Conservation (phyloP, 1,140 invertebrate genomes). For the Temnothorax nylanderi region DNA sequence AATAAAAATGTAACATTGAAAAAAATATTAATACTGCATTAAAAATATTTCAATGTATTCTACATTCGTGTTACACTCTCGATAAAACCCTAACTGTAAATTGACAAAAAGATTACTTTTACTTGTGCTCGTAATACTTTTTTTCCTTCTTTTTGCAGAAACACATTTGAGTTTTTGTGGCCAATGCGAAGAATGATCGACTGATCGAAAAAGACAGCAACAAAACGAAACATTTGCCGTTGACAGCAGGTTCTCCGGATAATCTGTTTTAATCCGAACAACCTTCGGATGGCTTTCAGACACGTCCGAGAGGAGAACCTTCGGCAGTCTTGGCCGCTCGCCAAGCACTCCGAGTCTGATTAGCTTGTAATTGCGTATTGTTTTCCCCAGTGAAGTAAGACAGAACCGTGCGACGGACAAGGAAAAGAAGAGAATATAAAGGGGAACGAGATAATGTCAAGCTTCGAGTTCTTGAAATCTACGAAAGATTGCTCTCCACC, state of each 20-base stretch:
- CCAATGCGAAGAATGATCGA: not conserved
- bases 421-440: conserved; percentile 7
- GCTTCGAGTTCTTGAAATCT: not conserved
- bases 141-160: not conserved
- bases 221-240: not conserved
- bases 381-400: conserved; percentile 65
- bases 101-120: not conserved
- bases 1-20: not conserved
- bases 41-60: not conserved
- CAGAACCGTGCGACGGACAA: conserved; percentile 3
- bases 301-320: conserved; percentile 59
- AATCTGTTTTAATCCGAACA: conserved; percentile 71
- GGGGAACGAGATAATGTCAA: conserved; percentile 6
- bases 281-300: conserved; percentile 60
- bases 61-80: not conserved
- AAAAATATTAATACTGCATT: not conserved
- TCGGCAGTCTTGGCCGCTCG: conserved; percentile 73
- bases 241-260: conserved; percentile 31
- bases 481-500: conserved; percentile 15
- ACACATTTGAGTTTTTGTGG: not conserved
- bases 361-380: conserved; percentile 81
- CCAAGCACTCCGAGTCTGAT: conserved; percentile 75
- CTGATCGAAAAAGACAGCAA: not conserved
- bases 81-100: not conserved
- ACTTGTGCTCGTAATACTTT: not conserved